Percentiles rank a stretch among this genome's conserved stretches.
phyloP scores from a whole-genome alignment of 2,888 invertebrate genomes.

The Eubasilissa splendida region DNA sequence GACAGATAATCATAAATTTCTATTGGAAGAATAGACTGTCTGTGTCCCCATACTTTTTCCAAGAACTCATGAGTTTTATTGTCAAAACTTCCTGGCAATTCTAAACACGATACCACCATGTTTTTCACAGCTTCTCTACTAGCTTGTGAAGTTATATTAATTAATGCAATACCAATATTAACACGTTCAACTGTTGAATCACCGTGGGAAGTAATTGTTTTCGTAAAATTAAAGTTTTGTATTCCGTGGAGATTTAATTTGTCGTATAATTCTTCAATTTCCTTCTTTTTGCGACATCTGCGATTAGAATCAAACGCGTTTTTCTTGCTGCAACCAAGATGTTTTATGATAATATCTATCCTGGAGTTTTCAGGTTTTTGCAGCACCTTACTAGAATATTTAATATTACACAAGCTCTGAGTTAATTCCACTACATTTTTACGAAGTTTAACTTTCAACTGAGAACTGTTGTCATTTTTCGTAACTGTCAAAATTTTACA shows the following conservation, averaged over 20 bases:
- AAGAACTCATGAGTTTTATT: slow-evolving; percentile 34
- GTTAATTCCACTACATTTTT: slow-evolving; percentile 36
- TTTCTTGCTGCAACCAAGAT: background rate
- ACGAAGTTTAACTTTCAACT: slow-evolving; percentile 39
- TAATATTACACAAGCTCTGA: slow-evolving; percentile 37
- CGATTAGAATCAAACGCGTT: background rate
- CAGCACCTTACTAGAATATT: background rate
- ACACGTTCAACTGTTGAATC: slow-evolving; percentile 1
- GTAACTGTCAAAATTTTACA: slow-evolving; percentile 36
- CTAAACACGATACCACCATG: background rate
- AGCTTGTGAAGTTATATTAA: slow-evolving; percentile 18
- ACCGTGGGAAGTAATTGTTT: background rate
- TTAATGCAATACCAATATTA: slow-evolving; percentile 31
- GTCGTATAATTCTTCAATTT: slow-evolving; percentile 1
- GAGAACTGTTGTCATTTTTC: background rate
- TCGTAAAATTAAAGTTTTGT: slow-evolving; percentile 12
- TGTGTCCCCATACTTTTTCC: slow-evolving; percentile 26
- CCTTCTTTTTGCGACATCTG: background rate
- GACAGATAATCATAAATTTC: slow-evolving; percentile 33
- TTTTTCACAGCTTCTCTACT: background rate
- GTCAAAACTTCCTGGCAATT: slow-evolving; percentile 6
- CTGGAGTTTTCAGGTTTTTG: slow-evolving; percentile 8
- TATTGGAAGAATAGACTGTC: slow-evolving; percentile 4
- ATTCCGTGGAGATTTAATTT: slow-evolving; percentile 27
- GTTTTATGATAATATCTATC: slow-evolving; percentile 23